phyloP scores from a whole-genome alignment of 2,797 vertebrate genomes.

The Sebastes ruberrimus region DNA sequence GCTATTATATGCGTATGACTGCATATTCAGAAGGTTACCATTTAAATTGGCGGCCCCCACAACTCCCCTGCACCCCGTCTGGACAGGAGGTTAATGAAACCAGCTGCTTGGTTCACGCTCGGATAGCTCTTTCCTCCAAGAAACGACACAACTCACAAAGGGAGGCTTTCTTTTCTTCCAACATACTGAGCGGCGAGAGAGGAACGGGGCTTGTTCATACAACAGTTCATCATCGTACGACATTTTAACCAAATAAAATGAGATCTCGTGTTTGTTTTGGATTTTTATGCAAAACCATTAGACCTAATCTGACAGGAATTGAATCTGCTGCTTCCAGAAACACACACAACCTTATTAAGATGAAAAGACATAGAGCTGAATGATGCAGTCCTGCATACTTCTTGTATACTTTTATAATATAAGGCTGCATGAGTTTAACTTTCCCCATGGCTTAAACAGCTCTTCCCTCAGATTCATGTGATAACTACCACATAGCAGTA shows the following conservation, averaged over 20 bases:
- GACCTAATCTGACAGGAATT: not conserved
- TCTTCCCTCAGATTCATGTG: conserved; percentile 12
- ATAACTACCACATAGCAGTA: conserved; percentile 25
- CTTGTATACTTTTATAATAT: not conserved
- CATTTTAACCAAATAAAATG: conserved; percentile 12
- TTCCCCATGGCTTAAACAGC: conserved; percentile 17
- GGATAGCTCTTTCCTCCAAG: conserved; percentile 67
- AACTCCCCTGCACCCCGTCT: conserved; percentile 68
- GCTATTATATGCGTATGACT: conserved; percentile 63
- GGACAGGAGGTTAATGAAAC: conserved; percentile 87
- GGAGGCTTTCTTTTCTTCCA: conserved; percentile 61
- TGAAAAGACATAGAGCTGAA: not conserved
- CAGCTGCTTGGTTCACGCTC: conserved; percentile 83
- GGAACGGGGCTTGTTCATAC: conserved; percentile 17
- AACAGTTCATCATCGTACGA: conserved; percentile 2
- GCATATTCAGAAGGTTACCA: conserved; percentile 81
- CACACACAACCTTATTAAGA: not conserved
- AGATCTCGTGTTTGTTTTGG: conserved; percentile 13
- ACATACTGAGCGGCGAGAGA: conserved; percentile 20
- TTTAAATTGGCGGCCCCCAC: conserved; percentile 67
- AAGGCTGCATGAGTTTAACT: conserved; percentile 7
- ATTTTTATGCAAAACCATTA: not conserved
- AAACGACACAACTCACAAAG: conserved; percentile 71
- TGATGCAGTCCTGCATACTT: not conserved
- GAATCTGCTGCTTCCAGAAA: not conserved